Base-by-base conservation (phyloP, 23 tunicate genomes). In the Diplosoma virens region DNA sequence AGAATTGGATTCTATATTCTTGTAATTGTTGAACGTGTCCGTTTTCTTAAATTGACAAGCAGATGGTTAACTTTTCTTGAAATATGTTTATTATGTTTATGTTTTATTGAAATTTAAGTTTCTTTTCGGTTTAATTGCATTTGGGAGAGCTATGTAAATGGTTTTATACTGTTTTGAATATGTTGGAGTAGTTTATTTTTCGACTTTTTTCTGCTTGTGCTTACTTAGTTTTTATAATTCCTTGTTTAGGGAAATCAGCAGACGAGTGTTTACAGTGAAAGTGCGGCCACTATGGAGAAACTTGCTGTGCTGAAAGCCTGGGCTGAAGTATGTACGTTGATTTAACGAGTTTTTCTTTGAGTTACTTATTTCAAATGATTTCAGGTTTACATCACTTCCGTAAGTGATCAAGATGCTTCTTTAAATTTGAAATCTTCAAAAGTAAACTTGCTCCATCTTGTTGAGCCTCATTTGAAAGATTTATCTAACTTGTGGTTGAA, bases 221-320 rank as follows among this genome's bases (percentile, higher is more conserved):
- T 11, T 9, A 45, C 16, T 45, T 45, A 11, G 52, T 45, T 16
- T 9, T 9, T 45, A 16, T 9, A 11, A 9, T 45, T 45, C 16
- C 16, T 11, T 45, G 16, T 45, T 45, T 45, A 45, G 52, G 78
- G 11, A 3, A 37, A 23, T 11, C 47, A 48, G 23, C 61, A 72
- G 53, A 58, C 33, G 30, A 27, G 33, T 17, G 81, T 56, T 2
- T 78, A 82, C 71, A 89, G 96, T 64, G 96, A 89, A 78, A 89
- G 83, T 63, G 88, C 96, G 11, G 73, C 90, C 30, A 90, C 97
- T 16, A 81, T 92, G 87, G 86, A 84, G 33, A 85, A 80, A 36
- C 84, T 92, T 14, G 92, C 97, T 0, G 84, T 85, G 56, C 75
- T 92, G 56, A 85, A 68, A 58, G 97, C 97, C 36, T 92, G 97